Evolutionary conservation across 2,113 vertebrate genomes (phyloP), one percentile per base, ranked within the genome.

Genomic region (Tenrec ecaudatus): DNA sequence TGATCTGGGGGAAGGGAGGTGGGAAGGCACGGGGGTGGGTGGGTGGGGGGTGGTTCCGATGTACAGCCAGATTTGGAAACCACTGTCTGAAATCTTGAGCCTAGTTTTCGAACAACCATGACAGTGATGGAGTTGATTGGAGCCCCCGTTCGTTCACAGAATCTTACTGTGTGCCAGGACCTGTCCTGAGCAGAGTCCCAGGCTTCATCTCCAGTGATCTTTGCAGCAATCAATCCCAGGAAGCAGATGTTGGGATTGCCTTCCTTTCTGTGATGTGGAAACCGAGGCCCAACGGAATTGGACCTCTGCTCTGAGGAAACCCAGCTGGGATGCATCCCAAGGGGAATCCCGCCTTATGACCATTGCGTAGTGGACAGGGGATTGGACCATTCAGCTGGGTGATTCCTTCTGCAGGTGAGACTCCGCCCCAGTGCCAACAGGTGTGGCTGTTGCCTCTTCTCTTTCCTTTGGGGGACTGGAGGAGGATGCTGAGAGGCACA

Each of bases 11-110:
- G 5, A 22, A 62, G 31, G 19, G 60, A 38, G 68, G 85, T n/a
- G 40, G 40, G 40, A 40, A 40, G 40, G 40, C 40, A 7, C 40
- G 40, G 40, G 40, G n/a, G n/a, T n/a, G n/a, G n/a, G n/a, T n/a
- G n/a, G n/a, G 23, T 31, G 76, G 57, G 20, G 68, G 69, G 15
- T 75, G 87, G 75, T 85, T 78, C 73, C 75, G 38, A 69, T 17
- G 33, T 69, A n/a, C 9, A n/a, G 31, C 33, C 22, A 62, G 14
- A 19, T 89, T 77, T 88, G 90, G 84, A 88, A 68, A 85, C 29
- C 25, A 66, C 79, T 71, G 40, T 38, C 91, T 96, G 94, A 96
- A 97, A 92, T 94, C 92, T 89, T 97, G 95, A 82, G 95, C 93
- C 53, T 27, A 16, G 22, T 87, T 95, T 96, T 92, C 60, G 96